Conservation (phyloP, 2,888 invertebrate species). For the Cryptops parisi region DNA sequence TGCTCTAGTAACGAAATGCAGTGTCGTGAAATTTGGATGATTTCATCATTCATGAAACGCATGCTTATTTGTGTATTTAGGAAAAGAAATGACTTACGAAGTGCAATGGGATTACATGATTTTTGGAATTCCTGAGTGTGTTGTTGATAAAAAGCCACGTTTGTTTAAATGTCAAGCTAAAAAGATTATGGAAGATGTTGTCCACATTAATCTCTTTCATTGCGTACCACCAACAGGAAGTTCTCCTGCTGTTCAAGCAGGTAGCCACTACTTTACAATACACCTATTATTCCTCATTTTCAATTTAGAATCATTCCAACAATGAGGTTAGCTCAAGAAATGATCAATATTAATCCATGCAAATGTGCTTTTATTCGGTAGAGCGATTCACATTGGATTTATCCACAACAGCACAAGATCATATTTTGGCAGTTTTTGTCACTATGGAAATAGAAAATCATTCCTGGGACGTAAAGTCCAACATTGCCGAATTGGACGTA, state of each 20-base stretch:
- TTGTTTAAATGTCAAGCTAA: constrained; percentile 9
- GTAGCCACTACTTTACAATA: too few species aligned
- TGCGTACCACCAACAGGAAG: constrained; percentile 4
- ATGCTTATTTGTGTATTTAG: constrained; percentile 2
- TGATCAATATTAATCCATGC: too few species aligned
- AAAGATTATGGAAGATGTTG: not conserved
- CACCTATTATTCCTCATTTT: too few species aligned
- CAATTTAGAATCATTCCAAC: too few species aligned
- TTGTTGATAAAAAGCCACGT: not conserved
- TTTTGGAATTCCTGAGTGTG: constrained; percentile 4
- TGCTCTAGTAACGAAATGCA: too few species aligned
- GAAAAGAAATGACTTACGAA: constrained; percentile 3
- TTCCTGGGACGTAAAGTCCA: constrained; percentile 3
- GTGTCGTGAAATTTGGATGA: not conserved
- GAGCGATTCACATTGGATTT: not conserved
- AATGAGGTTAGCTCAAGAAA: too few species aligned
- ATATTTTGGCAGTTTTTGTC: not conserved
- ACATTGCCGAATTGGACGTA: constrained; percentile 1
- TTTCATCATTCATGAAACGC: not conserved
- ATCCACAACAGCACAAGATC: not conserved
- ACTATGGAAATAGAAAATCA: not conserved
- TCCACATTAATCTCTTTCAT: not conserved
- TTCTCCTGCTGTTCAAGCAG: not conserved
- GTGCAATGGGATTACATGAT: constrained; percentile 1
- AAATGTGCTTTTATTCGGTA: not conserved